A percentile compares a stretch with the other conserved stretches of the same genome.
These are phyloP conservation scores for Punctoribates punctum DNA, from an alignment of 2,888 invertebrate species.

Conservation along the genomic window DNA sequence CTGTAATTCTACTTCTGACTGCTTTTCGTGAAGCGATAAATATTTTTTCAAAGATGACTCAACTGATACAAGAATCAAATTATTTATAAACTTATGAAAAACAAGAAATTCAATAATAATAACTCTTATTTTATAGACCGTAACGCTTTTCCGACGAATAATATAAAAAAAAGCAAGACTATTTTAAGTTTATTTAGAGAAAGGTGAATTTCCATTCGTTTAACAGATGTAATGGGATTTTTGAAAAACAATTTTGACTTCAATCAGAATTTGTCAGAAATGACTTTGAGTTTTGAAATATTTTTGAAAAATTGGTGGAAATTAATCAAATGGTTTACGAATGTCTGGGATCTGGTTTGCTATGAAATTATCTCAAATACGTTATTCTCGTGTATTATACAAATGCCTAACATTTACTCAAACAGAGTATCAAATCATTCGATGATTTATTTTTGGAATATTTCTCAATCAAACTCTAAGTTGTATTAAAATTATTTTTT, in stretches of 20 bases:
- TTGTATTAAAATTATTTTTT: background rate
- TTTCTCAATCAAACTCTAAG: background rate
- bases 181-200: background rate
- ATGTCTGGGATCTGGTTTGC: too few species aligned
- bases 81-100: background rate
- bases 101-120: background rate
- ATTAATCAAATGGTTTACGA: background rate
- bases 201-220: background rate
- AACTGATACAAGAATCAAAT: background rate
- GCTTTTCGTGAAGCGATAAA: too few species aligned
- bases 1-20: too few species aligned
- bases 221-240: too few species aligned
- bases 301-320: background rate
- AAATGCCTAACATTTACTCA: background rate
- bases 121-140: conserved; percentile 1
- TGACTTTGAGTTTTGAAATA: background rate
- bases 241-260: too few species aligned
- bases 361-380: too few species aligned
- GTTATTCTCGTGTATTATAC: too few species aligned
- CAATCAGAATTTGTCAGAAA: too few species aligned
- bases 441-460: background rate
- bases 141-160: background rate
- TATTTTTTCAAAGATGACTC: too few species aligned
- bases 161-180: background rate
- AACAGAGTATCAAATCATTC: background rate